Conservation (phyloP, 2,113 vertebrate genomes). For the Nipponia nippon region DNA sequence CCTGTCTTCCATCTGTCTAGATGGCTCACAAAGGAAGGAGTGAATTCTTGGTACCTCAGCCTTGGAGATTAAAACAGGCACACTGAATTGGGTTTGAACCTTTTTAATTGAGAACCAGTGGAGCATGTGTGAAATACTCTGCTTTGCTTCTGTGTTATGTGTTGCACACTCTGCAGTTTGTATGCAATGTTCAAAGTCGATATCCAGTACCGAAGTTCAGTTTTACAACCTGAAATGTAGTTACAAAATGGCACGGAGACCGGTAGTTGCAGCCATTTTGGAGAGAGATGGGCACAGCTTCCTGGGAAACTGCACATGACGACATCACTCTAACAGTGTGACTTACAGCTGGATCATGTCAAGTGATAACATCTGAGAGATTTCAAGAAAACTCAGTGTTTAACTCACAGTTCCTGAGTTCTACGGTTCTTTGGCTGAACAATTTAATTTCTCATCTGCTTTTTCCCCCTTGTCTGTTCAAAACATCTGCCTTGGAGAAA, state of each 20-base stretch:
- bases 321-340: accelerated
- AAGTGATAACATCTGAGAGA: background rate
- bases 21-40: background rate
- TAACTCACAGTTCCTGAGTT: background rate
- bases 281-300: background rate
- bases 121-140: background rate
- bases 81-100: background rate
- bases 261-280: background rate
- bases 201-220: background rate
- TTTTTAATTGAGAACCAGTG: slow-evolving; percentile 46
- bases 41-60: background rate
- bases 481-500: background rate
- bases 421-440: background rate
- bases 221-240: background rate
- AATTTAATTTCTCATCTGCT: background rate
- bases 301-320: background rate
- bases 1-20: slow-evolving; percentile 16
- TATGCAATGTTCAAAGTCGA: background rate
- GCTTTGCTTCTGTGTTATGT: background rate
- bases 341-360: background rate
- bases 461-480: background rate
- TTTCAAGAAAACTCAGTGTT: background rate
- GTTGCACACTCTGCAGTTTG: background rate
- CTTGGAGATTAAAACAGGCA: slow-evolving; percentile 20
- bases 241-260: background rate